Percentiles rank a stretch among this genome's conserved stretches.
Conservation (phyloP, 64 coral and sea anemone species). For the Montipora sp. region DNA sequence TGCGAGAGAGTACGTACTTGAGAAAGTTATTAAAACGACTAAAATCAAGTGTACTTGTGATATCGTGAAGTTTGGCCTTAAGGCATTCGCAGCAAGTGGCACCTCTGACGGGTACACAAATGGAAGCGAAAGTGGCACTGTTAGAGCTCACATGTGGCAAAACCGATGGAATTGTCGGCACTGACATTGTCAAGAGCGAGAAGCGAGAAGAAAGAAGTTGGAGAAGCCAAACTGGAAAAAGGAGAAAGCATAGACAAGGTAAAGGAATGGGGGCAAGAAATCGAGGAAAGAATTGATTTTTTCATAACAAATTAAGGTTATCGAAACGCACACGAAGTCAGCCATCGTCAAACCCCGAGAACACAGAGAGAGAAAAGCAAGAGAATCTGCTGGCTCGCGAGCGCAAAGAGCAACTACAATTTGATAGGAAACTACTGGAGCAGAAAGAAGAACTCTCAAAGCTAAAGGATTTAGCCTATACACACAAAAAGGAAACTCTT, state of each 20-base stretch:
- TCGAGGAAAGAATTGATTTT: not conserved
- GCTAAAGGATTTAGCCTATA: not conserved
- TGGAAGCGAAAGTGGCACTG: not conserved
- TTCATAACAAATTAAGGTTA: not conserved
- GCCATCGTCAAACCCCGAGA: not conserved
- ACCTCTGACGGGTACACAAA: not conserved
- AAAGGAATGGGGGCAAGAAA: not conserved
- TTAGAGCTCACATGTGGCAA: not conserved
- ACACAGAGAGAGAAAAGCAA: not conserved
- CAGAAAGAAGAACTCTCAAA: not conserved
- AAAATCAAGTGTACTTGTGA: not conserved
- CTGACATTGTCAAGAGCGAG: not conserved
- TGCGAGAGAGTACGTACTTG: not conserved
- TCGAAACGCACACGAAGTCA: not conserved
- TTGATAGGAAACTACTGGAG: not conserved
- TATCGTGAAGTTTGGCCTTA: not conserved
- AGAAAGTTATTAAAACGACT: not conserved
- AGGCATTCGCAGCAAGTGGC: not conserved
- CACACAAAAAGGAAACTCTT: too few species aligned
- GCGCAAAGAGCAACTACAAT: not conserved
- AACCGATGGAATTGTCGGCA: conserved; percentile 6
- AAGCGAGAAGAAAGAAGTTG: not conserved
- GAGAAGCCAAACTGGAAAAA: not conserved
- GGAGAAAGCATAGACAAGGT: not conserved
- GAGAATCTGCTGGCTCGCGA: not conserved